These are phyloP conservation scores for Sebastes fasciatus DNA, from an alignment of 2,113 vertebrate genomes.

Conservation along the genomic window DNA sequence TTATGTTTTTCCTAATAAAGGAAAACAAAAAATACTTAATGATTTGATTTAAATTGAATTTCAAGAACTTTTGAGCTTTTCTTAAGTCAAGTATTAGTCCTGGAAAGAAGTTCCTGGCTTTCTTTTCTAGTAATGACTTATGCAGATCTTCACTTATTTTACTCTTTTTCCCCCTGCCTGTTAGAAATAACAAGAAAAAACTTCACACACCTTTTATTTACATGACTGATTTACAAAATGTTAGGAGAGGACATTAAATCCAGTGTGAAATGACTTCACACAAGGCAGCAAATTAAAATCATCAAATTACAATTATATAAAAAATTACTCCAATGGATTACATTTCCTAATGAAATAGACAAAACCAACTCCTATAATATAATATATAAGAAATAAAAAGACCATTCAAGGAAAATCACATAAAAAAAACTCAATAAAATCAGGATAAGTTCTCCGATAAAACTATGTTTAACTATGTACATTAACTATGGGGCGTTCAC, in stretches of 20 bases:
- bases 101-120: not conserved
- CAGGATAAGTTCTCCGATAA: not conserved
- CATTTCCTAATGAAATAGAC: not conserved
- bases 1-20: not conserved
- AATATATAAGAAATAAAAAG: not conserved
- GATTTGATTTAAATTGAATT: not conserved
- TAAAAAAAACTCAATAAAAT: not conserved
- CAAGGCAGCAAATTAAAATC: not conserved
- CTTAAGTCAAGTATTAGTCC: not conserved
- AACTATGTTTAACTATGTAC: too few relatives aligned
- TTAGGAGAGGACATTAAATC: not conserved
- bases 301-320: not conserved
- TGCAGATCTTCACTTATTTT: constrained; percentile 35
- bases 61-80: not conserved
- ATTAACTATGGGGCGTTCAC: not conserved
- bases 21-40: not conserved
- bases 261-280: not conserved
- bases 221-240: not conserved
- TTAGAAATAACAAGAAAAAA: not conserved
- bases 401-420: not conserved
- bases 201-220: not conserved
- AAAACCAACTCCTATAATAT: not conserved
- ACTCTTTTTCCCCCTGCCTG: constrained; percentile 6
- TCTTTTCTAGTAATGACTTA: constrained; percentile 11
- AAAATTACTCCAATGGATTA: not conserved